These are phyloP conservation scores for Oophaga sylvatica DNA, from an alignment of 2,797 vertebrate genomes.

Conservation along the genomic window DNA sequence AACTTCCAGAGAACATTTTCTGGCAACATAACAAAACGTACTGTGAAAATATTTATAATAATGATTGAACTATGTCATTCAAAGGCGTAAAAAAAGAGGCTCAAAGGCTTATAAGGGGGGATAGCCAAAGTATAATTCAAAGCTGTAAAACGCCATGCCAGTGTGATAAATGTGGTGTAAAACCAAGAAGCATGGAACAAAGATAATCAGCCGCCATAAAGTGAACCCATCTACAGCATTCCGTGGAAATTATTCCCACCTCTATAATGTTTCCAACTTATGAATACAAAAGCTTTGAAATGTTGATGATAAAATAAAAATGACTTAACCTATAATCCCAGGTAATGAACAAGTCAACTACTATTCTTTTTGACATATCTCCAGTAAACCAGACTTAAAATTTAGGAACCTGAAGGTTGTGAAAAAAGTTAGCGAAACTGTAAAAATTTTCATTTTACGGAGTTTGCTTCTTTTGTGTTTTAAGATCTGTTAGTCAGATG, in stretches of 20 bases:
- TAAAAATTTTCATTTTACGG: too few species aligned
- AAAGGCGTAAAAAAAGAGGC: not conserved
- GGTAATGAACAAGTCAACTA: not conserved
- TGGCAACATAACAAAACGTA: constrained; percentile 1
- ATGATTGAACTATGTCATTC: not conserved
- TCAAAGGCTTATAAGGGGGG: not conserved
- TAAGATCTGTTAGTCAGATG: too few species aligned
- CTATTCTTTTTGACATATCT: too few species aligned
- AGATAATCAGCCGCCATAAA: not conserved
- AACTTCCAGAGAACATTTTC: not conserved
- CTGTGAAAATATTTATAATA: not conserved
- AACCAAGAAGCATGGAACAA: not conserved
- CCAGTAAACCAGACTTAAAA: too few species aligned
- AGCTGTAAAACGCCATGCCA: not conserved
- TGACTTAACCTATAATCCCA: too few species aligned
- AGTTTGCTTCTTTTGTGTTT: too few species aligned
- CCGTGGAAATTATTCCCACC: not conserved
- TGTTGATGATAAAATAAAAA: too few species aligned
- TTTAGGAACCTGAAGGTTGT: too few species aligned
- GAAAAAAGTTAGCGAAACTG: too few species aligned
- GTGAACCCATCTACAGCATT: too few species aligned
- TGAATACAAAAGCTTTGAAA: not conserved
- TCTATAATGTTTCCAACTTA: not conserved
- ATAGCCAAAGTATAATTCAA: not conserved
- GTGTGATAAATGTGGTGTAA: too few species aligned